phyloP scores from a whole-genome alignment of 2,113 vertebrate species.

The Centropus unirufus region DNA sequence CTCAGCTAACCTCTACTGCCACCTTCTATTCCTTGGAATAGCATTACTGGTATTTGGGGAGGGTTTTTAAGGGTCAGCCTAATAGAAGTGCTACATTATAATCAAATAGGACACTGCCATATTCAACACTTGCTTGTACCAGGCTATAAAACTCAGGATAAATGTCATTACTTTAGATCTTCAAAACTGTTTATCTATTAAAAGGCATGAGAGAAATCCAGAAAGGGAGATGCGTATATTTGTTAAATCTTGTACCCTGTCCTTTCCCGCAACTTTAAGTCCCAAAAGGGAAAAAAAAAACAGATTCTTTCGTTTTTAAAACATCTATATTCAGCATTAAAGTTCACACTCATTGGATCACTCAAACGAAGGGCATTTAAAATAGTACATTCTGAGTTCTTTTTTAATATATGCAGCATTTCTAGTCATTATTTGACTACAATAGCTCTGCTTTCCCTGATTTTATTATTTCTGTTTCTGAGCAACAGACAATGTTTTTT shows the following conservation, averaged over 20 bases:
- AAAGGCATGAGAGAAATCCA: slow-evolving; percentile 18
- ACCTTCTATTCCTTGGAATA: slow-evolving; percentile 52
- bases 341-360: neutral
- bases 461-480: neutral
- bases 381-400: neutral
- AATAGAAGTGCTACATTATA: slow-evolving; percentile 58
- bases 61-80: slow-evolving; percentile 66
- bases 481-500: slow-evolving; percentile 6
- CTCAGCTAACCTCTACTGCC: slow-evolving; percentile 58
- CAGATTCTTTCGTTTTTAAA: neutral
- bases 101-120: slow-evolving; percentile 28
- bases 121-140: neutral
- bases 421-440: neutral
- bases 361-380: neutral
- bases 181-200: slow-evolving; percentile 12
- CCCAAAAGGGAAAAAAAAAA: neutral
- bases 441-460: neutral
- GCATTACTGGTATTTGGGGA: slow-evolving; percentile 67
- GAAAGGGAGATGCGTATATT: slow-evolving; percentile 37
- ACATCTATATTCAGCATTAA: neutral
- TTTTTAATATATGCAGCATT: neutral
- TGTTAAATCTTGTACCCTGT: neutral
- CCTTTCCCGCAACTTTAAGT: neutral
- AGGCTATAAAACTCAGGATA: slow-evolving; percentile 25
- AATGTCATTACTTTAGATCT: slow-evolving; percentile 11